Base-by-base conservation (phyloP, 2,797 vertebrate species). In the Gymnopithys bicolor region DNA sequence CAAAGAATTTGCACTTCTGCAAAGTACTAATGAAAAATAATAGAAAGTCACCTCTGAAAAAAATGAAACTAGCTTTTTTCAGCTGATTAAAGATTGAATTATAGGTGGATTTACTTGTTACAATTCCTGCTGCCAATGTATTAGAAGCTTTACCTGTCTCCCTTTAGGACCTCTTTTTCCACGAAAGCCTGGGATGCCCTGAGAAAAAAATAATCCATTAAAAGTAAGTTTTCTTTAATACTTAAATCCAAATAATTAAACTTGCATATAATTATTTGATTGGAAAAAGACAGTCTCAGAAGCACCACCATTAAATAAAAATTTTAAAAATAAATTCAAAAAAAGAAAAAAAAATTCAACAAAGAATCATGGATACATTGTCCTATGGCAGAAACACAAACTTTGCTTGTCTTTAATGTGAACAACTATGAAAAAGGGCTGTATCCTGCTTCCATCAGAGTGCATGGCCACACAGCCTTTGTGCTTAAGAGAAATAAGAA, bases 101-200 rank as follows among this genome's bases (percentile, higher is more conserved):
- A 56, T 14, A 77, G 28, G 39, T 27, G 46, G 17, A 70, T n/a
- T n/a, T n/a, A n/a, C n/a, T n/a, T n/a, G n/a, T n/a, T n/a, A n/a
- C n/a, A n/a, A n/a, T n/a, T n/a, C n/a, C n/a, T n/a, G n/a, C n/a
- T n/a, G n/a, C n/a, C n/a, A n/a, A n/a, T n/a, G 10, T 27, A 7
- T 78, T 51, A 73, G 28, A 43, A 43, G 4, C 37, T 90, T 98
- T 98, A 99, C 99, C 95, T 98, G 98, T 98, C 98, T 98, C 95
- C 99, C 99, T 97, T 99, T 99, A 78, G 97, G 98, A 43, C 99
- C 99, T 89, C 97, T 98, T 97, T 98, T 99, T 91, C 99, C 99
- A 95, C 82, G 94, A 52, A 98, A 97, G 86, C 99, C 99, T 93
- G 97, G 98, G 96, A 98, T 96, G 37, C 99, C 99, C 99, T 99